phyloP scores from a whole-genome alignment of 1,140 invertebrate species.

The Drosophila nannoptera region DNA sequence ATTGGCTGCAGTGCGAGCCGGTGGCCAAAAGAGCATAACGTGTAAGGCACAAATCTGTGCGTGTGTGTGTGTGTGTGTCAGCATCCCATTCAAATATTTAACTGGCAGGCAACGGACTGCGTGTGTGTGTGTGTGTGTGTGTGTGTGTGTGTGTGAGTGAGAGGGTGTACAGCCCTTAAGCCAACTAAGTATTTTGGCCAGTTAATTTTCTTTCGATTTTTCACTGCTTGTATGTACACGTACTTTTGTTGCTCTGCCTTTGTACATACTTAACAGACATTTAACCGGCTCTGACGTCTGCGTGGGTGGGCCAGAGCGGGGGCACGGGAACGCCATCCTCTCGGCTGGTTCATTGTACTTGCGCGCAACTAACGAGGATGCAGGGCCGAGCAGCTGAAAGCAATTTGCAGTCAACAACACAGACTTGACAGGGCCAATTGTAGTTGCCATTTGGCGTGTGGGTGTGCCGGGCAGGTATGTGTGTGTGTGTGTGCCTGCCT shows the following conservation, averaged over 20 bases:
- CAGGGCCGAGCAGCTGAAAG: slow-evolving; percentile 35
- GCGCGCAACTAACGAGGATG: slow-evolving; percentile 30
- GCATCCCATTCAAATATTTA: slow-evolving; percentile 23
- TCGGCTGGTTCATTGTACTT: slow-evolving; percentile 38
- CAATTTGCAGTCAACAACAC: slow-evolving; percentile 43
- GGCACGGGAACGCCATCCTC: neutral
- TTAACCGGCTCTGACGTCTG: slow-evolving; percentile 17
- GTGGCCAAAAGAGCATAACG: slow-evolving; percentile 16
- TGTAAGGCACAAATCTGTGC: slow-evolving; percentile 19
- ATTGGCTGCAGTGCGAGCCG: neutral
- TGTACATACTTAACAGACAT: slow-evolving; percentile 5
- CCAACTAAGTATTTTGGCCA: slow-evolving; percentile 22
- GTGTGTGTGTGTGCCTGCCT: slow-evolving; percentile 12
- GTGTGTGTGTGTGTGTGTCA: slow-evolving; percentile 7
- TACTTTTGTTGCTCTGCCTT: slow-evolving; percentile 8
- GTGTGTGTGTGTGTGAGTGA: neutral
- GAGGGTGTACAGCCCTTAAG: neutral
- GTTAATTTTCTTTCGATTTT: slow-evolving; percentile 68
- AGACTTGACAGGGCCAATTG: slow-evolving; percentile 37
- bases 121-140: neutral
- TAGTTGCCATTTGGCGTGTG: slow-evolving; percentile 21
- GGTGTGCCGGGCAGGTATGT: slow-evolving; percentile 2
- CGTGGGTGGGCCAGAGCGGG: neutral
- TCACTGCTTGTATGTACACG: slow-evolving; percentile 33
- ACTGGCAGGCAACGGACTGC: slow-evolving; percentile 12